Conservation (phyloP, 2,888 invertebrate genomes). For the Galeruca laticollis region DNA sequence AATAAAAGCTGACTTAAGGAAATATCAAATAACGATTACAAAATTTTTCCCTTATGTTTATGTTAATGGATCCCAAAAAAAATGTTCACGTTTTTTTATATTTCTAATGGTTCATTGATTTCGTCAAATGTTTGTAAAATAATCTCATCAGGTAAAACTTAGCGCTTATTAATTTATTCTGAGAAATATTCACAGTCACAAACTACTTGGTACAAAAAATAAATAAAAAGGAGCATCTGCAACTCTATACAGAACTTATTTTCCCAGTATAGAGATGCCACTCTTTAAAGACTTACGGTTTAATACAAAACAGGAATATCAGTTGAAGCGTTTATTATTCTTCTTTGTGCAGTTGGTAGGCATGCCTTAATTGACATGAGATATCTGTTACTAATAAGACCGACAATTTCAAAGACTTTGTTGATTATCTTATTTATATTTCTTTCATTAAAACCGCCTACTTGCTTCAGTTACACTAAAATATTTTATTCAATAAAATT, state of each 20-base stretch:
- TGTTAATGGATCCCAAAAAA: too few species aligned
- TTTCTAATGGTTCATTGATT: too few species aligned
- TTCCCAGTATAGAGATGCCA: slow-evolving; percentile 50
- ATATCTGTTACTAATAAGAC: slow-evolving; percentile 55
- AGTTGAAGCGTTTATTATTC: slow-evolving; percentile 46
- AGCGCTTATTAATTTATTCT: background rate
- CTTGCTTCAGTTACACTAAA: slow-evolving; percentile 40
- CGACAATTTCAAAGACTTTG: slow-evolving; percentile 49
- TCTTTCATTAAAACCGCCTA: slow-evolving; percentile 52
- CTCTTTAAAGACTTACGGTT: slow-evolving; percentile 47
- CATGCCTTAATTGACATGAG: slow-evolving; percentile 54
- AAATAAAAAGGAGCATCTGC: slow-evolving; percentile 28
- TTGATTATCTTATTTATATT: slow-evolving; percentile 54
- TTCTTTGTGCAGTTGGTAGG: slow-evolving; percentile 50
- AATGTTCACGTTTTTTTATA: too few species aligned
- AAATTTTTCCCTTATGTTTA: too few species aligned
- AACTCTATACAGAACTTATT: slow-evolving; percentile 45
- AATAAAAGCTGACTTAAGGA: too few species aligned
- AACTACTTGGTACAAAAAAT: slow-evolving; percentile 22
- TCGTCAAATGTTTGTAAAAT: too few species aligned
- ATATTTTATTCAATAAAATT: slow-evolving; percentile 49
- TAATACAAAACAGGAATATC: slow-evolving; percentile 49
- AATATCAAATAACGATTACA: too few species aligned
- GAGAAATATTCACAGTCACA: background rate
- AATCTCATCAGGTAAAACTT: too few species aligned